A percentile compares a stretch with the other conserved stretches of the same genome.
Conservation (phyloP, 2,113 vertebrate species). For the Vombatus ursinus region DNA sequence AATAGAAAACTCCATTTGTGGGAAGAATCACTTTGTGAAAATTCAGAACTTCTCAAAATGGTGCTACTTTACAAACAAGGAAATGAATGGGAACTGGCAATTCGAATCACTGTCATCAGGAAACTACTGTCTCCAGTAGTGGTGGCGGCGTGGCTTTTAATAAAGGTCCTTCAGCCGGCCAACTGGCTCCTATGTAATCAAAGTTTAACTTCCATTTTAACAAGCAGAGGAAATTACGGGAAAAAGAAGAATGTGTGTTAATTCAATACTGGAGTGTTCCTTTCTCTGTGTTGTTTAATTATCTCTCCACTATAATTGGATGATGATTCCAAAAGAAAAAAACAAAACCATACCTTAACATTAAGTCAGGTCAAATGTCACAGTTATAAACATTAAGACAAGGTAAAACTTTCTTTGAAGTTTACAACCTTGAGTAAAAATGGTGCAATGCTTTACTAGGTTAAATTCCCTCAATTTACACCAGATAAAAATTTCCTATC, state of each 20-base stretch:
- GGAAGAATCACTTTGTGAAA: slow-evolving; percentile 14
- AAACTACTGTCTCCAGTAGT: neutral
- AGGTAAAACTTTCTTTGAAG: neutral
- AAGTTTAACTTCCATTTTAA: neutral
- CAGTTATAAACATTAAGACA: neutral
- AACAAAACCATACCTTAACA: neutral
- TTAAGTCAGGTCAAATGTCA: neutral
- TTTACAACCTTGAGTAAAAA: neutral
- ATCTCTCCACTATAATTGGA: neutral
- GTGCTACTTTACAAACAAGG: neutral
- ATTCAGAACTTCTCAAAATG: slow-evolving; percentile 67
- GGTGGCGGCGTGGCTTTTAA: neutral
- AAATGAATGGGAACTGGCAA: slow-evolving; percentile 10
- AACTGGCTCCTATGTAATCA: neutral
- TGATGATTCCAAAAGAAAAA: neutral
- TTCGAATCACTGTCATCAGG: neutral
- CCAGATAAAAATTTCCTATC: neutral
- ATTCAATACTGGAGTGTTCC: neutral
- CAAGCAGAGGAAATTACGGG: neutral
- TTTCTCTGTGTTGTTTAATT: neutral
- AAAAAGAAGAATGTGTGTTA: neutral
- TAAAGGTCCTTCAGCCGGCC: neutral
- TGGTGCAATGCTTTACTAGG: neutral
- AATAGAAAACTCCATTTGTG: slow-evolving; percentile 67
- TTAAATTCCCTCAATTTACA: neutral